Conservation (phyloP, 1,140 invertebrate species). For the Pseudobourletiella spinata region DNA sequence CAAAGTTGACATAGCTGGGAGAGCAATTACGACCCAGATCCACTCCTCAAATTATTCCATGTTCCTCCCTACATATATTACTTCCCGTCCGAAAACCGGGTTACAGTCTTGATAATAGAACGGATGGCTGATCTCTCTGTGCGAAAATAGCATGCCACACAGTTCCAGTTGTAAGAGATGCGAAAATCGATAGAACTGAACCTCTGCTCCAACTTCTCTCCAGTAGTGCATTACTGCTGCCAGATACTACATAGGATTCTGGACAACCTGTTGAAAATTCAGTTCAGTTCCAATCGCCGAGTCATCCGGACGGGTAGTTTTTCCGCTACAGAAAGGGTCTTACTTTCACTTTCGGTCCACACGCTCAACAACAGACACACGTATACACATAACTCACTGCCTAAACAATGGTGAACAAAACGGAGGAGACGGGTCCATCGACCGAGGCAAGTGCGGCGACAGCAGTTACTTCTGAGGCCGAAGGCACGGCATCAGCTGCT, state of each 20-base stretch:
- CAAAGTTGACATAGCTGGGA: too few relatives aligned
- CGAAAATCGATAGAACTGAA: conserved; percentile 1
- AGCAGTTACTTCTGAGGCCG: background rate
- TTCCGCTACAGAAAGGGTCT: background rate
- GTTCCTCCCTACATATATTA: too few relatives aligned
- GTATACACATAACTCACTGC: background rate
- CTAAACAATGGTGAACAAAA: conserved; percentile 16
- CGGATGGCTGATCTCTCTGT: too few relatives aligned
- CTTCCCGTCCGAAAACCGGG: too few relatives aligned
- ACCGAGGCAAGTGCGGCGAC: conserved; percentile 1
- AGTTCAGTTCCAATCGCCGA: background rate
- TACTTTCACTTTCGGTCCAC: background rate
- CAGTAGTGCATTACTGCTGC: background rate
- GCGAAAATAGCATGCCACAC: too few relatives aligned
- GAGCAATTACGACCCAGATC: too few relatives aligned
- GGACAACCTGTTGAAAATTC: background rate
- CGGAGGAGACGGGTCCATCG: background rate
- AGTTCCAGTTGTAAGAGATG: too few relatives aligned
- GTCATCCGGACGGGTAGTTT: too few relatives aligned
- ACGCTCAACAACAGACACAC: background rate
- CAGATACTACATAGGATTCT: background rate
- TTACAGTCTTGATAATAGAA: too few relatives aligned
- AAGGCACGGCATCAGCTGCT: background rate
- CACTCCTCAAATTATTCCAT: too few relatives aligned
- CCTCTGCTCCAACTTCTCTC: background rate